Evolutionary conservation across 37 sponge, comb jelly and placozoan species (phyloP), one percentile per base, ranked within the genome.

Genomic region (Cladorhizidae sp.): DNA sequence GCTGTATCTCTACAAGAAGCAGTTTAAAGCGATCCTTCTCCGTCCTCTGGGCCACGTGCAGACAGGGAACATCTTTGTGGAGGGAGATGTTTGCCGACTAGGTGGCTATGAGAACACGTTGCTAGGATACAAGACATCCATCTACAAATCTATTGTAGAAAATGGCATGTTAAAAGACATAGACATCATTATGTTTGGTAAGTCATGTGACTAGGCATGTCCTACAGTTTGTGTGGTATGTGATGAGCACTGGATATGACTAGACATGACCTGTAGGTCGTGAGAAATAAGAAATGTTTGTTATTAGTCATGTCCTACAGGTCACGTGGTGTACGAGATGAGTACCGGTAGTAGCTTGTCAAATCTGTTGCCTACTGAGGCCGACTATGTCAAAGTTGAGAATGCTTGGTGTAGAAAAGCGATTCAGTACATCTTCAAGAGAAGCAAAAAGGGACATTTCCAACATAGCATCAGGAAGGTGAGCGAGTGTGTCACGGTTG

Each of bases 131-230:
- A 71, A 72, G 70, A 71, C 85, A 21, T 18, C 81, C 9, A 31
- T 65, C 61, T 63, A 79, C 56, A 57, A 64, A 18, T 55, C 33
- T 0, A 32, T 79, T 18, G 79, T 32, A 32, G 58, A 45, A 3
- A 31, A 74, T 29, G 36, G 36, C 35, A 17, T 25, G 17, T 11
- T 55, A 25, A 42, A 8, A 1, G 40, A 23, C 74, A 63, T 82
- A 8, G 88, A 88, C 41, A 28, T 78, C 33, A 64, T 80, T 52
- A 79, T 79, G 83, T 88, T 88, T 72, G 88, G 88, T 88, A 28
- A 40, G 72, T 65, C 8, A 12, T 5, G 49, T 45, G 5, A 45
- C 3, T 3, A 65, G 20, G 33, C 18, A 32, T 65, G 17, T 32
- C 7, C 36, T 31, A 8, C 62, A 61, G 62, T 23, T 61, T 28